Conservation (phyloP, 2,888 invertebrate species). For the Scrobipalpa costella region DNA sequence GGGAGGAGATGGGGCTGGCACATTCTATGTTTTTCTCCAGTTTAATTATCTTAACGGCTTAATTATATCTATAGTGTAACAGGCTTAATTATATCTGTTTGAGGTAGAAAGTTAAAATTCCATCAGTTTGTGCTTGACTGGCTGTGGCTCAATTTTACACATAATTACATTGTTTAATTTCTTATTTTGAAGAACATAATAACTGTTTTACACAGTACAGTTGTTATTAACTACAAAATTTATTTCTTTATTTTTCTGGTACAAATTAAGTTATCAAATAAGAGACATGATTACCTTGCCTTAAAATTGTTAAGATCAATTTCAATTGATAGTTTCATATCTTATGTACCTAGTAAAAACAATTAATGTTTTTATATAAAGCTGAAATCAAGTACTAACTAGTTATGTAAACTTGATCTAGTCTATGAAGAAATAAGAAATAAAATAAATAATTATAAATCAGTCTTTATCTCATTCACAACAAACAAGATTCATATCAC, state of each 20-base stretch:
- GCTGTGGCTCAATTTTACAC: constrained; percentile 3
- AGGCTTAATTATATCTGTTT: not conserved
- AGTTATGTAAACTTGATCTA: not conserved
- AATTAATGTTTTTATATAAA: too few relatives aligned
- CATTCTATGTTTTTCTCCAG: too few relatives aligned
- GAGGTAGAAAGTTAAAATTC: not conserved
- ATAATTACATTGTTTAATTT: constrained; percentile 15
- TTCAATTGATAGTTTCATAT: too few relatives aligned
- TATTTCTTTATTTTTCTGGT: too few relatives aligned
- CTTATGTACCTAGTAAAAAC: too few relatives aligned
- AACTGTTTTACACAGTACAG: too few relatives aligned
- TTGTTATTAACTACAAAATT: too few relatives aligned
- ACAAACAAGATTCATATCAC: not conserved
- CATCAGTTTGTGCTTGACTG: constrained; percentile 14
- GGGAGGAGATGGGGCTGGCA: too few relatives aligned
- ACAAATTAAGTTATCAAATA: too few relatives aligned
- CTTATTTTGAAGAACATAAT: not conserved
- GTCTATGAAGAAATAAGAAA: not conserved
- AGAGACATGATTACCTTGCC: too few relatives aligned
- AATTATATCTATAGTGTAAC: not conserved
- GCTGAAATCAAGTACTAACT: not conserved
- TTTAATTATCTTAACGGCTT: too few relatives aligned
- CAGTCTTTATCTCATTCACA: constrained; percentile 1
- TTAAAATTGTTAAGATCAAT: too few relatives aligned
- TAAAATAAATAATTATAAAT: not conserved